These are phyloP conservation scores for Cheumatopsyche charites DNA, from an alignment of 1,140 invertebrate genomes.

Conservation along the genomic window DNA sequence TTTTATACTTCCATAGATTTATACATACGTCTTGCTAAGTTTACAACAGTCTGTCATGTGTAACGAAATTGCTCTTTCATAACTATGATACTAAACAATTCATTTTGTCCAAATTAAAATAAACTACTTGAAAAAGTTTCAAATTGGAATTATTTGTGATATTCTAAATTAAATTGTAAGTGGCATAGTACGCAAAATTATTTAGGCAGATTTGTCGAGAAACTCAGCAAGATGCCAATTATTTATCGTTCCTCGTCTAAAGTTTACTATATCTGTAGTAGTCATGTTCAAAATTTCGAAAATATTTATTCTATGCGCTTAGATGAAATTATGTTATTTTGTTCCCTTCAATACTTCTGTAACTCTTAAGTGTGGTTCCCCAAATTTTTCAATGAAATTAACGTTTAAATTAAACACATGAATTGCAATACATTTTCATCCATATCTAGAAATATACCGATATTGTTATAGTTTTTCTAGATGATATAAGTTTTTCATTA, in stretches of 20 bases:
- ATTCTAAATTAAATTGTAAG: slow-evolving; percentile 36
- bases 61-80: no score
- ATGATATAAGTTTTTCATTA: no score
- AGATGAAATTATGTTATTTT: not conserved
- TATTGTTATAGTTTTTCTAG: no score
- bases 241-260: not conserved
- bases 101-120: not conserved
- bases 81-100: no score
- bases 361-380: no score
- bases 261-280: not conserved
- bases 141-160: slow-evolving; percentile 8
- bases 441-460: no score
- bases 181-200: not conserved
- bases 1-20: not conserved
- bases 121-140: no score
- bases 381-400: no score
- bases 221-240: slow-evolving; percentile 21
- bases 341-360: no score
- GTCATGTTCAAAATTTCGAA: no score
- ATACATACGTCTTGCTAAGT: not conserved
- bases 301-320: not conserved
- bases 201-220: slow-evolving; percentile 1
- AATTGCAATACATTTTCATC: no score
- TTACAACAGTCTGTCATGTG: slow-evolving; percentile 2
- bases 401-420: no score